Evolutionary conservation across 2,888 invertebrate species (phyloP).

Genomic region (Drosophila diplacantha): DNA sequence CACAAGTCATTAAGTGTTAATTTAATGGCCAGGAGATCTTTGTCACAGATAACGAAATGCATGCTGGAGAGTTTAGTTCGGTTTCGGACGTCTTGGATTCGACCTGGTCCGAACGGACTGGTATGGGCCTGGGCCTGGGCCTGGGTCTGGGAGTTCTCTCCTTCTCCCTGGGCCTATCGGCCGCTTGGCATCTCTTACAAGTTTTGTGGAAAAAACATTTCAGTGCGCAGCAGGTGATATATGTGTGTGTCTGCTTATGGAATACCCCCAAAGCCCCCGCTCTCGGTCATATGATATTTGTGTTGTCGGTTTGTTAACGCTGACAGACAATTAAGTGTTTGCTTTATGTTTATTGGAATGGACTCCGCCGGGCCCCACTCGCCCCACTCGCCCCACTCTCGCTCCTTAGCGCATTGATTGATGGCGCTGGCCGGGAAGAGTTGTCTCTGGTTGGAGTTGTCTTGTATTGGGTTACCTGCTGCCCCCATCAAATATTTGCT

Average conservation of each 20-base stretch:
- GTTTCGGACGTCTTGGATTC: constrained; percentile 5
- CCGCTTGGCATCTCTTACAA: constrained; percentile 67
- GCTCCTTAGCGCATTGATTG: constrained; percentile 70
- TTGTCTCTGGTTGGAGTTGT: constrained; percentile 25
- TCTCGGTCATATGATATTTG: constrained; percentile 67
- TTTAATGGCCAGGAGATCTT: constrained; percentile 73
- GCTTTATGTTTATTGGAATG: constrained; percentile 73
- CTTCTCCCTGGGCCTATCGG: constrained; percentile 51
- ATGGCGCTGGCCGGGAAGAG: constrained; percentile 48
- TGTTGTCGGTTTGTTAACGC: constrained; percentile 73
- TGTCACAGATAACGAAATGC: constrained; percentile 66
- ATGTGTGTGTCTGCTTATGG: constrained; percentile 64
- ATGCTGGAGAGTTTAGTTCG: constrained; percentile 39
- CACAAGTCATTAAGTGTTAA: constrained; percentile 73
- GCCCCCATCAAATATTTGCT: constrained; percentile 46
- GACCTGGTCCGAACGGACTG: neutral
- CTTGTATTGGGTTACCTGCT: constrained; percentile 45
- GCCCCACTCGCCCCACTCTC: too few species aligned
- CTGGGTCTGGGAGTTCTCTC: constrained; percentile 35
- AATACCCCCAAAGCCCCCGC: constrained; percentile 31
- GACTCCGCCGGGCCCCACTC: constrained; percentile 49
- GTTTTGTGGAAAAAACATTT: constrained; percentile 71
- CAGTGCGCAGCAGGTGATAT: constrained; percentile 71
- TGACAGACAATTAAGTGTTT: constrained; percentile 74
- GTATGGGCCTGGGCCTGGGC: neutral